Conservation (phyloP, 2,797 vertebrate genomes). For the Synaphobranchus kaupii region DNA sequence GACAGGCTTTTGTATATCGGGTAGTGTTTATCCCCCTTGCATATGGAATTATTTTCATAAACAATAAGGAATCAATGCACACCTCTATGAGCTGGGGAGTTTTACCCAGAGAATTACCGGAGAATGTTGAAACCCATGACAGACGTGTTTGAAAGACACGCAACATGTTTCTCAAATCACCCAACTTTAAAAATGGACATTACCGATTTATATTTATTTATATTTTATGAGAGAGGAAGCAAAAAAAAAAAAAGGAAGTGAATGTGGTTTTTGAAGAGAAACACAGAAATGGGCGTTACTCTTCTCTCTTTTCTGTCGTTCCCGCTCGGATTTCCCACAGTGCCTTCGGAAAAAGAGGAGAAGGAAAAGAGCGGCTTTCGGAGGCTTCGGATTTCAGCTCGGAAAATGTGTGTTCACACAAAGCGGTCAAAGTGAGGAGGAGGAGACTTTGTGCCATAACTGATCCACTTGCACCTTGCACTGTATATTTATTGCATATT, state of each 20-base stretch:
- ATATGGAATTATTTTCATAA: constrained; percentile 41
- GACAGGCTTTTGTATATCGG: not conserved
- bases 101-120: constrained; percentile 21
- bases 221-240: not conserved
- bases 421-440: not conserved
- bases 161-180: not conserved
- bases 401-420: not conserved
- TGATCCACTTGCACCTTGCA: not conserved
- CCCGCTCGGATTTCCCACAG: not conserved
- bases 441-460: not conserved
- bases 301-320: not conserved
- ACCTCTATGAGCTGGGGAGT: not conserved
- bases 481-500: not conserved
- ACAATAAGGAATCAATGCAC: not conserved
- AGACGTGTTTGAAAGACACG: not conserved
- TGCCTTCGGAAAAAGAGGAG: not conserved
- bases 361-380: not conserved
- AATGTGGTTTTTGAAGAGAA: not conserved
- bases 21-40: constrained; percentile 27
- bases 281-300: not conserved
- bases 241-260: not conserved
- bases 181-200: not conserved
- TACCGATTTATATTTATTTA: not conserved
- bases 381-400: not conserved
- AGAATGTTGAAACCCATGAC: not conserved